Evolutionary conservation across 1,140 invertebrate genomes (phyloP), one percentile per base, ranked within the genome.

Genomic region (Euwallacea fornicatus): DNA sequence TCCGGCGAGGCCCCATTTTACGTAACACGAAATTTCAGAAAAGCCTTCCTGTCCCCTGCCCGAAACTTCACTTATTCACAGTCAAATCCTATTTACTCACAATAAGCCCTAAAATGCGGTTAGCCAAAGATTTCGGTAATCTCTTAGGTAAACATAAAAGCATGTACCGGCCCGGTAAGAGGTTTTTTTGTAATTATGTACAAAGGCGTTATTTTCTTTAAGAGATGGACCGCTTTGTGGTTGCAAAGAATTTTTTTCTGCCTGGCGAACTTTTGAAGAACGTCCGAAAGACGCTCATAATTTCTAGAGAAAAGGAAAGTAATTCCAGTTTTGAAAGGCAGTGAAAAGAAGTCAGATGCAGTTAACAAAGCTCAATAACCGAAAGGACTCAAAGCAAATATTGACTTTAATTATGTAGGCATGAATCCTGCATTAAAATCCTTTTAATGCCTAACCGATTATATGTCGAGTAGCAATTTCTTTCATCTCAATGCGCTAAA

Each of bases 71-170:
- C 43, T 62, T 44, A 21, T 62, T 47, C 60, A 47, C 15, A 46
- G 13, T 42, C 43, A 64, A 54, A 64, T 64, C 62, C 43, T 54
- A 64, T 64, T 64, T 64, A 9, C 15, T 50, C 11, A 64, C 62
- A 64, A 64, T 64, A 54, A 54, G 46, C 62, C 47, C 11, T 54
- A 54, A 64, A 64, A 64, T 64, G 62, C 62, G 62, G 62, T 64
- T 53, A 64, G 15, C 62, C 46, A 64, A 64, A 64, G 46, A 64
- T 64, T 42, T 41, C 16, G 11, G 8, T 64, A 64, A 64, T 64
- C 62, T 64, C 33, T 50, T 64, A 54, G 33, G 43, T 54, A 64
- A 64, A 64, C 21, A 64, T 43, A 64, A 64, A 64, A 42, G 62
- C 62, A 64, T 54, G 62, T 41, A 64, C 16, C 47, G 8, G 43